phyloP scores from a whole-genome alignment of 2,888 invertebrate genomes.

The Synergus japonicus region DNA sequence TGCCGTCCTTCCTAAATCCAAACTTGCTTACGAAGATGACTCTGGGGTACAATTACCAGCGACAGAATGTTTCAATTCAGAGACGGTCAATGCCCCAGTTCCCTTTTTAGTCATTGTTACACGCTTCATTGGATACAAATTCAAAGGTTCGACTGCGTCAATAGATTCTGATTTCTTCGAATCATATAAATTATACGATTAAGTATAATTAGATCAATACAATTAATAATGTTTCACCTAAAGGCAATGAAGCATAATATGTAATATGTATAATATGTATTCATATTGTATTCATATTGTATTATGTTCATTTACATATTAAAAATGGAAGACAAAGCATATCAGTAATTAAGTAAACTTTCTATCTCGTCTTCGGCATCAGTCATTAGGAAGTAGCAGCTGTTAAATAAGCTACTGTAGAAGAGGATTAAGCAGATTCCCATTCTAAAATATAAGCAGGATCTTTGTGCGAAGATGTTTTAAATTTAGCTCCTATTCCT shows the following conservation, averaged over 20 bases:
- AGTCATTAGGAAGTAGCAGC: too few relatives aligned
- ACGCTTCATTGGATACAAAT: background rate
- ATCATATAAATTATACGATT: background rate
- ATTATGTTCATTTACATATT: too few relatives aligned
- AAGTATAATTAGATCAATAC: too few relatives aligned
- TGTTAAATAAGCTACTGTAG: too few relatives aligned
- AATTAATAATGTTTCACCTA: too few relatives aligned
- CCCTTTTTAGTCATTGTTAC: background rate
- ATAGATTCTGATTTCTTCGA: background rate
- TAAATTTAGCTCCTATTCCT: constrained; percentile 4
- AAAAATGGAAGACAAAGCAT: too few relatives aligned
- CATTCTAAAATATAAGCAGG: background rate
- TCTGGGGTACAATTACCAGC: constrained; percentile 8
- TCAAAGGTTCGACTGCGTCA: background rate
- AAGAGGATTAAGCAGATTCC: too few relatives aligned
- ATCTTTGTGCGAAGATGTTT: background rate
- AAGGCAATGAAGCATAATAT: too few relatives aligned
- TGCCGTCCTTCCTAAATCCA: constrained; percentile 67
- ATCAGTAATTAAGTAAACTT: too few relatives aligned
- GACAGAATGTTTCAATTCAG: constrained; percentile 21
- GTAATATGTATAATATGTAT: too few relatives aligned
- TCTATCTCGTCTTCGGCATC: too few relatives aligned
- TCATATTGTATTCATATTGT: too few relatives aligned
- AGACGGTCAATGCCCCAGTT: background rate
- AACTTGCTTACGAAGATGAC: constrained; percentile 20